Evolutionary conservation across 2,888 invertebrate species (phyloP).

Genomic region (Bedellia somnulentella): DNA sequence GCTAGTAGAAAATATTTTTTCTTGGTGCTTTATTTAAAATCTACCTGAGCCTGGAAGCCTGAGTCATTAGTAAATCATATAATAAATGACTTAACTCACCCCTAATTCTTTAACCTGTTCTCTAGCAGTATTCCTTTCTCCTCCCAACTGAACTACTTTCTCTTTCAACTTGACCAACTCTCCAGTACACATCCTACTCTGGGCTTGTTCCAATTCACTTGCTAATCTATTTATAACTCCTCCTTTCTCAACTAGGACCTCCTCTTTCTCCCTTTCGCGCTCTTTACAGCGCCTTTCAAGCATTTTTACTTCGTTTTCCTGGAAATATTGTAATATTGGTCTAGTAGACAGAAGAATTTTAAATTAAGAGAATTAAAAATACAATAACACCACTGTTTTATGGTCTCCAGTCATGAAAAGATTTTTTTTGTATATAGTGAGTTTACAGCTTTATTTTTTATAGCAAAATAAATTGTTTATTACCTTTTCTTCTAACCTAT

Average conservation of each 20-base stretch:
- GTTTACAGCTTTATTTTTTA: no score
- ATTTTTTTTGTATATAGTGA: no score
- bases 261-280: slow-evolving; percentile 62
- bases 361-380: slow-evolving; percentile 49
- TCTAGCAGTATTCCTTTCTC: slow-evolving; percentile 46
- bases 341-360: no score
- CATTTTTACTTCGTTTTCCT: slow-evolving; percentile 56
- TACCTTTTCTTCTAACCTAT: slow-evolving; percentile 54
- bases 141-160: slow-evolving; percentile 39
- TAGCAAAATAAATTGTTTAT: no score
- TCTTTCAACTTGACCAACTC: slow-evolving; percentile 37
- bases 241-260: slow-evolving; percentile 63
- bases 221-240: slow-evolving; percentile 65
- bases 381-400: no score
- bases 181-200: slow-evolving; percentile 45
- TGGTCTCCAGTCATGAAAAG: no score
- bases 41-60: no score
- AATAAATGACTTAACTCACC: no score
- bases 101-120: slow-evolving; percentile 58
- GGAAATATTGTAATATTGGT: no score
- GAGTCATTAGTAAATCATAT: no score
- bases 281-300: slow-evolving; percentile 58
- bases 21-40: no score
- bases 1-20: no score
- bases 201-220: slow-evolving; percentile 62